phyloP scores from a whole-genome alignment of 2,888 invertebrate species.

The Drosophila formosana region DNA sequence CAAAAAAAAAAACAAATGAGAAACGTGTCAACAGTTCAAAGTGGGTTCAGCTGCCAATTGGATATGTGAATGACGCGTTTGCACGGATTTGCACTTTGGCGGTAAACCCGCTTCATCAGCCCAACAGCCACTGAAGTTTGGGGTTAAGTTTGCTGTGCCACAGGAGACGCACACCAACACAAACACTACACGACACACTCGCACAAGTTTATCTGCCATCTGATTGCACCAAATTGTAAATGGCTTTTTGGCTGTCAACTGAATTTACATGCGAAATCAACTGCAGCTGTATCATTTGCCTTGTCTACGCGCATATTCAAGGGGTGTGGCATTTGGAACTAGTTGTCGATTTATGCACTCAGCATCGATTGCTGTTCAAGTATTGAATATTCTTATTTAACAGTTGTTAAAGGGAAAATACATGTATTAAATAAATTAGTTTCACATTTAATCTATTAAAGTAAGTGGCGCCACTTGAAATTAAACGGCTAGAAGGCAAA shows the following conservation, averaged over 20 bases:
- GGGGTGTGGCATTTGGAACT: background rate
- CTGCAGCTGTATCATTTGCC: background rate
- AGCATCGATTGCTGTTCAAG: background rate
- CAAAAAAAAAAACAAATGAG: constrained; percentile 49
- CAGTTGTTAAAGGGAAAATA: too few species aligned
- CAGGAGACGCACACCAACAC: constrained; percentile 53
- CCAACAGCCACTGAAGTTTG: constrained; percentile 22
- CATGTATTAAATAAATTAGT: too few species aligned
- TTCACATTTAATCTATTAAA: too few species aligned
- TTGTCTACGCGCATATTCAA: background rate
- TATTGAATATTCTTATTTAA: too few species aligned
- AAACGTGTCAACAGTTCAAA: constrained; percentile 61
- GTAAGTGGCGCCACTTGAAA: too few species aligned
- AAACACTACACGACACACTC: background rate
- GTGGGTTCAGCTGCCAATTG: constrained; percentile 45
- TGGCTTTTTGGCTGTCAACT: constrained; percentile 59
- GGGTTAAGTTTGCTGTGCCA: constrained; percentile 46
- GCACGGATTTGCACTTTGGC: constrained; percentile 65
- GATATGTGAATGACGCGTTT: constrained; percentile 59
- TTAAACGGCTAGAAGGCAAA: too few species aligned
- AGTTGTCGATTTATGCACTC: background rate
- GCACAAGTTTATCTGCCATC: constrained; percentile 17
- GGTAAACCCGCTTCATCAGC: constrained; percentile 2
- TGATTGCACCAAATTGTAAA: constrained; percentile 48
- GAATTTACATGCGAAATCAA: constrained; percentile 50